Evolutionary conservation across 2,113 vertebrate genomes (phyloP), one percentile per base, ranked within the genome.

Genomic region (Pangasianodon gigas): DNA sequence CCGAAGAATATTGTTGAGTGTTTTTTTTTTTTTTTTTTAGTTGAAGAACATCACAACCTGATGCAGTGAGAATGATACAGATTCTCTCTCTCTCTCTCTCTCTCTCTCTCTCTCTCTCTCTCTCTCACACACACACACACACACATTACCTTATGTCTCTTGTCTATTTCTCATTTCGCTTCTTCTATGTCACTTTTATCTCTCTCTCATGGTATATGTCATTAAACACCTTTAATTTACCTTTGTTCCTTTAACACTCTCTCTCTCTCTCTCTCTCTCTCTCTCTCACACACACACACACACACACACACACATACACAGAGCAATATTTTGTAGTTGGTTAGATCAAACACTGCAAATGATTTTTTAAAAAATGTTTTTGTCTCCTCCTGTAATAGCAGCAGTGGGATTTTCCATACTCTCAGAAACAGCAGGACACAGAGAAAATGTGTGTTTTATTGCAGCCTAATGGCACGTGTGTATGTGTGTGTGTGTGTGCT

Each of bases 381-480:
- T 6, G 24, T 77, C 4, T 8, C 10, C 80, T 54, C 51, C 51
- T 51, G 21, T 19, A 80, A 29, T 51, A 29, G 46, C 46, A 9
- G 74, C 13, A 18, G 24, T 52, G 51, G 14, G 48, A 54, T 11
- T 79, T 79, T 79, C 75, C 46, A 51, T 51, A 29, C 24, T 79
- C 4, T 80, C 11, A 52, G 77, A 51, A 52, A 16, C 26, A 51
- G 77, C 46, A 80, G 16, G 46, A 16, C 24, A 51, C 41, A 6
- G 9, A 58, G 19, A 24, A 62, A 46, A 48, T 37, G 46, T 86
- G 84, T 71, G 46, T 71, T 51, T 69, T 65, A 85, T 9, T 67
- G 84, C 60, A 48, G 60, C 10, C 44, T 48, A n/a, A 52, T 74
- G 62, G 65, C 65, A 75, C 69, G 88, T 90, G 44, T 77, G 74